Base-by-base conservation (phyloP, 2,113 vertebrate species). In the Heloderma charlesbogerti region DNA sequence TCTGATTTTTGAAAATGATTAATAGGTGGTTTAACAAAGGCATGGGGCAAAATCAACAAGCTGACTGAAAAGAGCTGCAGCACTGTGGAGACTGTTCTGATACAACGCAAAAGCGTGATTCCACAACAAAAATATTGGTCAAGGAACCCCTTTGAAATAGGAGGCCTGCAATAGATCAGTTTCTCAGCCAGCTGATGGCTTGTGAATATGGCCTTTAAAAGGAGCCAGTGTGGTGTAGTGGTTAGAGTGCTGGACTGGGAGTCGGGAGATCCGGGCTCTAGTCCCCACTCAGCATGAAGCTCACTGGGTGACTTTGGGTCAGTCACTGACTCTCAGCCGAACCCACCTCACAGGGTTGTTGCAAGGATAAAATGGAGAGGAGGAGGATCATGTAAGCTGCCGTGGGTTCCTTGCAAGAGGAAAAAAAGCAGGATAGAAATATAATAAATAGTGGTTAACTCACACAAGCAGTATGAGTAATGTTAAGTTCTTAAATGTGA, bases 1-100 rank as follows among this genome's bases (percentile, higher is more conserved):
- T 25, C 88, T 66, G 71, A 27, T 75, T 90, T 84, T 75, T 31
- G 27, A 90, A n/a, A 81, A 72, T 92, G 93, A 94, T 91, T 91
- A 80, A 40, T 63, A 80, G 90, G 87, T 48, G 89, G 88, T 86
- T 1, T 4, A 48, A 92, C 51, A 85, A 0, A 4, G 0, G 0
- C 51, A 4, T 71, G 25, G 0, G 0, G 81, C 40, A 37, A 54
- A 48, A 92, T 54, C 92, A 84, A 82, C 18, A 0, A 6, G 40
- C 0, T 37, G 57, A 63, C 0, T 12, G 80, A 0, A 37, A 69
- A 67, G 90, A 94, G 29, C 60, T 31, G 83, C 0, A 0, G 84
- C 0, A 4, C 89, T 22, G 48, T 34, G 16, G 1, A 4, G 31
- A 0, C 22, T 2, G 86, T 3, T 0, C 0, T 48, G 87, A 87